These are phyloP conservation scores for Charanyca ferruginea DNA, from an alignment of 2,888 invertebrate species.

Conservation along the genomic window DNA sequence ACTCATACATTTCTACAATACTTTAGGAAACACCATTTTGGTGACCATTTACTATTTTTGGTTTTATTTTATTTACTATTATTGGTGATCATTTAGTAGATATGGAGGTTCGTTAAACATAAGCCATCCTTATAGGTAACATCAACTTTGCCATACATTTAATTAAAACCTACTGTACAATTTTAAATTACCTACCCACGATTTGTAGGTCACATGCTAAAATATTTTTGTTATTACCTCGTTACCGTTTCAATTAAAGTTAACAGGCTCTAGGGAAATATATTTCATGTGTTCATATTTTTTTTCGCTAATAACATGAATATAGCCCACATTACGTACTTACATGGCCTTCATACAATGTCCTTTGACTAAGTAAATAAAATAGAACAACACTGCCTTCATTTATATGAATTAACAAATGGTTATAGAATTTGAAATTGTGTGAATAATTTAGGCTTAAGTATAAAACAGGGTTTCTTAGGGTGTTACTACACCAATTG, in stretches of 20 bases:
- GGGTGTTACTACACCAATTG: too few relatives aligned
- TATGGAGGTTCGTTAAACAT: too few relatives aligned
- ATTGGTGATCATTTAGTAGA: too few relatives aligned
- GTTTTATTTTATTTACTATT: too few relatives aligned
- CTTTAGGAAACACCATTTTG: too few relatives aligned
- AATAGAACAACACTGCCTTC: neutral
- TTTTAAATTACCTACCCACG: slow-evolving; percentile 15
- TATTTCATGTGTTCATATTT: slow-evolving; percentile 18
- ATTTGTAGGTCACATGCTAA: slow-evolving; percentile 40
- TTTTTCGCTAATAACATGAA: slow-evolving; percentile 38
- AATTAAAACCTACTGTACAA: slow-evolving; percentile 8
- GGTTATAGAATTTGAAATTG: too few relatives aligned
- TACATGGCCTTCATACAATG: slow-evolving; percentile 1
- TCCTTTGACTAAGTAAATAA: slow-evolving; percentile 14
- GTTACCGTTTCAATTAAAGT: slow-evolving; percentile 45
- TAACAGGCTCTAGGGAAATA: slow-evolving; percentile 49
- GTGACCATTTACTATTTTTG: too few relatives aligned
- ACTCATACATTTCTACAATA: too few relatives aligned
- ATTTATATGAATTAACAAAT: neutral
- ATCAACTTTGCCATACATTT: neutral
- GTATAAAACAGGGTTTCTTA: too few relatives aligned
- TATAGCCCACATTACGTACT: slow-evolving; percentile 1
- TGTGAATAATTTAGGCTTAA: too few relatives aligned
- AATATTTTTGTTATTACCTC: slow-evolving; percentile 42
- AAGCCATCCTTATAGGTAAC: neutral